phyloP scores from a whole-genome alignment of 2,113 vertebrate species.

The Menura novaehollandiae region DNA sequence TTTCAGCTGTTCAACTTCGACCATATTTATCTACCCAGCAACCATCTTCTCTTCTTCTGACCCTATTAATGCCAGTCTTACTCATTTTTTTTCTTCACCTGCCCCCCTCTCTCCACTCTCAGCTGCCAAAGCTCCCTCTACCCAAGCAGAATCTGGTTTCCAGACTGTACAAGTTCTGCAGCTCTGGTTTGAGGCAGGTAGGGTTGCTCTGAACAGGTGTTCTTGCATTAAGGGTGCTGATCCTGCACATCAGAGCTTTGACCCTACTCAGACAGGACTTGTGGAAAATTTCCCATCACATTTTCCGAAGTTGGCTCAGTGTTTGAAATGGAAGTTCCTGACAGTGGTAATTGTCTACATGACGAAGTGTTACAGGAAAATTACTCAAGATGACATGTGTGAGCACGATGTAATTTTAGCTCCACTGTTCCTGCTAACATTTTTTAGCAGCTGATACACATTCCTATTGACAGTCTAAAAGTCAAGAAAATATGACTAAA shows the following conservation, averaged over 20 bases:
- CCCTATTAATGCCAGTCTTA: background rate
- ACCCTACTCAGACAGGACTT: background rate
- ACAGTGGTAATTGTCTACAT: background rate
- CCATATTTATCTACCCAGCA: background rate
- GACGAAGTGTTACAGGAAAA: background rate
- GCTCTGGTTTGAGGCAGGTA: background rate
- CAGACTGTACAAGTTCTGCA: rapidly evolving
- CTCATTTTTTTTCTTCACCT: background rate
- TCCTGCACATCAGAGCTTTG: background rate
- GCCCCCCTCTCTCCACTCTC: background rate
- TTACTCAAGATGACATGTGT: background rate
- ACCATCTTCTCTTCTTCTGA: background rate
- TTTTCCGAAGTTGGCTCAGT: background rate
- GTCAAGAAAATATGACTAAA: background rate
- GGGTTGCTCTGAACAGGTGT: background rate
- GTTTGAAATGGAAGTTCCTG: background rate
- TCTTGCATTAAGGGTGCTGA: background rate
- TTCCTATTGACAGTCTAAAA: background rate
- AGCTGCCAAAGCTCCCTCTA: background rate
- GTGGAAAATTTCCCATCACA: background rate
- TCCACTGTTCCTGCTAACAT: background rate
- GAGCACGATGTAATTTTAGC: background rate
- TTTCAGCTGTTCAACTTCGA: background rate
- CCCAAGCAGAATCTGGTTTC: background rate
- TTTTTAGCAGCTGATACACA: background rate